Evolutionary conservation across 1,140 invertebrate species (phyloP).

Genomic region (Drosophila repletoides): DNA sequence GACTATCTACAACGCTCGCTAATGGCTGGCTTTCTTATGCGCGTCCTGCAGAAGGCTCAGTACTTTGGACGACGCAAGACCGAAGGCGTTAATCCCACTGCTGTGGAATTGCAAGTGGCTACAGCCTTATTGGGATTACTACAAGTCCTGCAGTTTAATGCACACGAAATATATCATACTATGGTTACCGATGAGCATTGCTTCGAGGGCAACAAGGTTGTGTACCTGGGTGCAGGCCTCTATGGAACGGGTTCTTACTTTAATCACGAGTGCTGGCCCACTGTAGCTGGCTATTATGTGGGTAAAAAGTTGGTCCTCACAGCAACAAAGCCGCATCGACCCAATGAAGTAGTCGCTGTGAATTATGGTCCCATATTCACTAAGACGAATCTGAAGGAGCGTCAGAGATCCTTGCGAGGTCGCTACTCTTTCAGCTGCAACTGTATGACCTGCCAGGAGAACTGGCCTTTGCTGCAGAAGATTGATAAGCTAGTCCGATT

Average conservation of each 20-base stretch:
- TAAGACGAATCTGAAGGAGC: slow-evolving; percentile 85
- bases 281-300: slow-evolving; percentile 90
- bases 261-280: slow-evolving; percentile 94
- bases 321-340: slow-evolving; percentile 85
- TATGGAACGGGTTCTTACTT: slow-evolving; percentile 92
- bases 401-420: slow-evolving; percentile 86
- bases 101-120: slow-evolving; percentile 84
- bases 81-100: slow-evolving; percentile 80
- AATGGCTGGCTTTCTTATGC: slow-evolving; percentile 90
- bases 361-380: slow-evolving; percentile 94
- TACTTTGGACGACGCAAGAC: slow-evolving; percentile 84
- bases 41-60: slow-evolving; percentile 86
- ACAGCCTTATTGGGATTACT: slow-evolving; percentile 88
- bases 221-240: slow-evolving; percentile 90
- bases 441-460: slow-evolving; percentile 88
- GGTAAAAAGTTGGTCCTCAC: slow-evolving; percentile 89
- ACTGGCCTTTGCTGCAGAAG: slow-evolving; percentile 89
- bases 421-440: slow-evolving; percentile 92
- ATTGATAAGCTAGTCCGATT: slow-evolving; percentile 83
- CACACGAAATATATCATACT: slow-evolving; percentile 93
- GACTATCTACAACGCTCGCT: slow-evolving; percentile 90
- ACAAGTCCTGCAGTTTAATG: slow-evolving; percentile 94
- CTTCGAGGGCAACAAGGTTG: slow-evolving; percentile 84
- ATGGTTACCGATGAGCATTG: slow-evolving; percentile 83
- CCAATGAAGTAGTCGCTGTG: slow-evolving; percentile 88